Base-by-base conservation (phyloP, 2,888 invertebrate species). In the Sphinx pinastri region DNA sequence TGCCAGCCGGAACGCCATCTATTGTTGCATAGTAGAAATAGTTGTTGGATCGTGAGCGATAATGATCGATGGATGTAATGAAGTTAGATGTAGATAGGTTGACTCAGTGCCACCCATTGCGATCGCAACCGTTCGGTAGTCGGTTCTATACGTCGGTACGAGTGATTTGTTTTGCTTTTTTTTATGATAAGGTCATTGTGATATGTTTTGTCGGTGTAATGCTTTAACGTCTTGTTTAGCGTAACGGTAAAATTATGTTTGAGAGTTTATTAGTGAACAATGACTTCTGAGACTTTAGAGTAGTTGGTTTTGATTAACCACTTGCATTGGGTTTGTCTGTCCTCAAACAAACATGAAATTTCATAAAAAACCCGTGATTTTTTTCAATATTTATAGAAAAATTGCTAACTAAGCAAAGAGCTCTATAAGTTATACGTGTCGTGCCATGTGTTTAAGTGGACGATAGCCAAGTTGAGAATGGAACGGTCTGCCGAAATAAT, bases 1-100 rank as follows among this genome's bases (percentile, higher is more conserved):
- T 88, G 84, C 87, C 84, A 82, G 84, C 80, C 83, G 80, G 84
- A 87, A 87, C 92, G 91, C 92, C 92, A 93, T 92, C 91, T 93
- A 91, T 93, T 92, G 93, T 92, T 90, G 90, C 90, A 92, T 93
- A 89, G 88, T 88, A 91, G 85, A 88, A 90, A 93, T 94, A 92
- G 90, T 88, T 89, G 83, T 79, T 79, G 77, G 76, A 79, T 90
- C 92, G 93, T 92, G 93, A 86, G 80, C 79, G 93, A 93, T 94
- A 91, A 85, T 90, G 91, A 93, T 93, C 93, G 86, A 86, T 86
- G 80, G 83, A 78, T 80, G 81, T 90, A 93, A 93, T 93, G 92
- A 92, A 91, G 91, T 89, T 86, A 89, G 91, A 90, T 88, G 81
- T 74, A 77, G 89, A 90, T 88, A 86, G 77, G 71, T 71, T 75